Base-by-base conservation (phyloP, 2,888 invertebrate species). In the Cheilosia variabilis region DNA sequence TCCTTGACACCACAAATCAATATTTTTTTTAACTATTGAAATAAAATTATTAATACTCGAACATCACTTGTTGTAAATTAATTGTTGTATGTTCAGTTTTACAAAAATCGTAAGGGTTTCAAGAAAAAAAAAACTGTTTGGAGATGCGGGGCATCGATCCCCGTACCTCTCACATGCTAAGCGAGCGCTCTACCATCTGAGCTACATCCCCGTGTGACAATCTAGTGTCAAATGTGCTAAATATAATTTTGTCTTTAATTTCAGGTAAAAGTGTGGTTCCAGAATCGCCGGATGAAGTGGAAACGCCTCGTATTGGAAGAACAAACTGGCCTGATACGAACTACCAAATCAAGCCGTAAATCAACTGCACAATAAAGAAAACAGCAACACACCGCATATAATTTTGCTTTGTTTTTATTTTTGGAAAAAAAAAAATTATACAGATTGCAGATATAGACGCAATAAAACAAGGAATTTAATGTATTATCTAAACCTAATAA, bases 201-300 rank as follows among this genome's bases (percentile, higher is more conserved):
- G 93, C 93, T 93, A 93, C 93, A 88, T 87, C 88, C 88, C 88
- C 88, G 9, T 1, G 43, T 58, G n/a, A 10, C 10, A n/a, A 2
- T 0, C 3, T 0, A 0, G 0, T 31, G 63, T 55, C 69, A 53
- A 47, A 58, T 53, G 4, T 15, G 6, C 3, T 2, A 19, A 19
- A 63, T 31, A 41, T 31, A 31, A 22, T 1, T 1, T 0, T 45
- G 55, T 34, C 27, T 86, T 19, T 75, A 60, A 2, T 91, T 90
- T 53, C 90, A 96, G 96, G 96, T 96, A 1, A 96, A 96, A 92
- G 96, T 96, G 15, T 96, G 96, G 97, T 97, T 97, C 90, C 97
- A 97, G 93, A 97, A 97, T 90, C 93, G 96, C 71, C 93, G 97
- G 77, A 97, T 97, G 97, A 97, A 97, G 89, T 96, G 95, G 94